Evolutionary conservation across 1,140 invertebrate genomes (phyloP).

Genomic region (Tribolium madens): DNA sequence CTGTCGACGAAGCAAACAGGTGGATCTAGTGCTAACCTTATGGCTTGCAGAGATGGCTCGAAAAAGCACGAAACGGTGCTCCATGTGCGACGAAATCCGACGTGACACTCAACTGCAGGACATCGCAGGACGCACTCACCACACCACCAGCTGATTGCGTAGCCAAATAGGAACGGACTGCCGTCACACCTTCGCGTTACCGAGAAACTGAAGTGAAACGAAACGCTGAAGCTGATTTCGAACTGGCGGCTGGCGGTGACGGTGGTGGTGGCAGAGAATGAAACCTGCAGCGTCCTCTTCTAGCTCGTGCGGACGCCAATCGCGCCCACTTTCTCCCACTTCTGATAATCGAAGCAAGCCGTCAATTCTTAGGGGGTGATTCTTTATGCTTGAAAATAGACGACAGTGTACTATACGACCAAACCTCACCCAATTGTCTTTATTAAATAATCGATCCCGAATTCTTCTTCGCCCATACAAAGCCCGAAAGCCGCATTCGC

Average conservation of each 20-base stretch:
- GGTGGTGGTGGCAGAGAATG: conserved; percentile 34
- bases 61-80: conserved; percentile 7
- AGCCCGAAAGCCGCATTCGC: too few relatives aligned
- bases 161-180: conserved; percentile 8
- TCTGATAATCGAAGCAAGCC: neutral
- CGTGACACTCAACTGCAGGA: conserved; percentile 3
- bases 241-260: conserved; percentile 8
- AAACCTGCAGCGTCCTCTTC: neutral
- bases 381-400: neutral
- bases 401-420: neutral
- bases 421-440: neutral
- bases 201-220: conserved; percentile 23
- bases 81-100: conserved; percentile 29
- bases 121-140: conserved; percentile 31
- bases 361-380: neutral
- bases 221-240: conserved; percentile 15
- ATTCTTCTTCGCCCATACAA: too few relatives aligned
- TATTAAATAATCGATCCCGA: too few relatives aligned
- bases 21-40: conserved; percentile 34
- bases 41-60: neutral
- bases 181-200: conserved; percentile 17
- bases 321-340: neutral
- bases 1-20: conserved; percentile 20
- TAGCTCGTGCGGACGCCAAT: neutral
- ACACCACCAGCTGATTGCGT: conserved; percentile 35